phyloP scores from a whole-genome alignment of 1,140 invertebrate genomes.

The Ceratoteleas bidentatus region DNA sequence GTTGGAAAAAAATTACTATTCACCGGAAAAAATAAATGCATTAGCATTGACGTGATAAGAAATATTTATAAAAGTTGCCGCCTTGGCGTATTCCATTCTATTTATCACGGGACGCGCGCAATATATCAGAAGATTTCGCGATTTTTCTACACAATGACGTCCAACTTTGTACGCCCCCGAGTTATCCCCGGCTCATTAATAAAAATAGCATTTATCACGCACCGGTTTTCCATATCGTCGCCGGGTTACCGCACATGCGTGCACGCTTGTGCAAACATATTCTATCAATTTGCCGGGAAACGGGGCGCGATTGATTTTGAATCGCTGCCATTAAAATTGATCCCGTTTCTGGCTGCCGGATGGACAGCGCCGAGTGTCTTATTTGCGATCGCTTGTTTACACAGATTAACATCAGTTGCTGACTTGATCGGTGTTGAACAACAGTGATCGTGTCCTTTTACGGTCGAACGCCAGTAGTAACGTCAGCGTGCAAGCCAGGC shows the following conservation, averaged over 20 bases:
- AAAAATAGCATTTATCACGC: slow-evolving; percentile 1
- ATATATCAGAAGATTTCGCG: slow-evolving; percentile 4
- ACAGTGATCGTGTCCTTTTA: slow-evolving; percentile 20
- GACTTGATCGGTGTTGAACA: slow-evolving; percentile 14
- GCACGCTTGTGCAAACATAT: too few species aligned
- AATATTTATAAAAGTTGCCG: slow-evolving; percentile 3
- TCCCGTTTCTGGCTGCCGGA: too few species aligned
- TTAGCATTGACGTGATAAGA: slow-evolving; percentile 1
- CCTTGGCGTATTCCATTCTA: neutral
- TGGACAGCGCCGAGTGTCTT: too few species aligned
- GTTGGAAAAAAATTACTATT: neutral
- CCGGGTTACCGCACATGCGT: too few species aligned
- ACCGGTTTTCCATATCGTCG: too few species aligned
- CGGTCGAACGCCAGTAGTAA: slow-evolving; percentile 24
- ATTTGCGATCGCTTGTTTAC: slow-evolving; percentile 22
- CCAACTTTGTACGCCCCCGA: neutral
- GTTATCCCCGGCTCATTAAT: neutral
- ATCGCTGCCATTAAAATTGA: too few species aligned
- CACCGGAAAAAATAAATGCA: neutral
- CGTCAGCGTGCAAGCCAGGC: slow-evolving; percentile 2
- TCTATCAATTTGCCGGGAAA: too few species aligned
- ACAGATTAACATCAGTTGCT: slow-evolving; percentile 17
- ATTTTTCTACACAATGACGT: neutral
- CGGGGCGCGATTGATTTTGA: too few species aligned
- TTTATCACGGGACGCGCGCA: neutral